Evolutionary conservation across 2,888 invertebrate species (phyloP).

Genomic region (Ecdyonurus torrentis): DNA sequence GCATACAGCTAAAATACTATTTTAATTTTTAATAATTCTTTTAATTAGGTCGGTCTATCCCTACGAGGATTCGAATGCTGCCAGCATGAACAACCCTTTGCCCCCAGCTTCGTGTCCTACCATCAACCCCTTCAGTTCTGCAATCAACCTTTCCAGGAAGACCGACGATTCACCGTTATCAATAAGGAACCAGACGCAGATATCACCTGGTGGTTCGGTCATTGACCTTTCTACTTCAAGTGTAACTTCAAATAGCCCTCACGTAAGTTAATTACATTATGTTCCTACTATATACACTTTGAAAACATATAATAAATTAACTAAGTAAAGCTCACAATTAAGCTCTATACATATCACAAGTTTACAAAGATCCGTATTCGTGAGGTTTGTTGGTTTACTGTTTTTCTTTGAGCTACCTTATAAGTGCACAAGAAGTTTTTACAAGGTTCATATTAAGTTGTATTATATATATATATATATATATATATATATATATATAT

Average conservation of each 20-base stretch:
- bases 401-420: no score
- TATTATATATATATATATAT: no score
- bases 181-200: slow-evolving; percentile 33
- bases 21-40: no score
- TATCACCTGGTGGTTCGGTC: slow-evolving; percentile 59
- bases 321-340: no score
- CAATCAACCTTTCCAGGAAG: slow-evolving; percentile 1
- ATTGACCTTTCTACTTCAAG: slow-evolving; percentile 77
- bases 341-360: no score
- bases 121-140: slow-evolving; percentile 1
- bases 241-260: slow-evolving; percentile 67
- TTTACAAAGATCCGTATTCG: no score
- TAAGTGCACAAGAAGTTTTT: no score
- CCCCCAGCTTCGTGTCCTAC: not conserved
- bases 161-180: not conserved
- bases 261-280: no score
- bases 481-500: no score
- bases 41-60: not conserved
- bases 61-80: not conserved
- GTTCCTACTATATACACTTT: no score
- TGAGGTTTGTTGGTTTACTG: slow-evolving; percentile 15
- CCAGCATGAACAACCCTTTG: not conserved
- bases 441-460: no score
- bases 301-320: no score
- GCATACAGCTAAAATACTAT: not conserved